Evolutionary conservation across 2,797 vertebrate genomes (phyloP).

Genomic region (Sciaenops ocellatus): DNA sequence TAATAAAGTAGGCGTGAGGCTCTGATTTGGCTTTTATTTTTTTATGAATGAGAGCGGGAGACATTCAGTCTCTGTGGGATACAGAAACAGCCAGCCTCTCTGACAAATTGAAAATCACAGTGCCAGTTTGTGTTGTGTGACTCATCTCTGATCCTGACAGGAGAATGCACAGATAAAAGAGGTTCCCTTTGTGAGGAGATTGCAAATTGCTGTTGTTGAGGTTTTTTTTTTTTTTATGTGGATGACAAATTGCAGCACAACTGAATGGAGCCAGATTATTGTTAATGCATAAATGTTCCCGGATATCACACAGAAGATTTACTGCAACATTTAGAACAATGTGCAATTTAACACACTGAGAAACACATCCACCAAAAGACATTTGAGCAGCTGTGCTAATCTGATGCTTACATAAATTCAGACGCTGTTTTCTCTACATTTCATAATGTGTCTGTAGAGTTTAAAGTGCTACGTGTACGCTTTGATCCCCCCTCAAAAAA

Average conservation of each 20-base stretch:
- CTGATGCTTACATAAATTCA: neutral
- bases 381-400: constrained; percentile 5
- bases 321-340: constrained; percentile 35
- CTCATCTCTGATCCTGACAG: constrained; percentile 73
- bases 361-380: constrained; percentile 13
- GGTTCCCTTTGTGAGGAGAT: constrained; percentile 52
- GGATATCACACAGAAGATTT: constrained; percentile 41
- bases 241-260: constrained; percentile 52
- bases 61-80: constrained; percentile 64
- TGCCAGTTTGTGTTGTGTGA: constrained; percentile 76
- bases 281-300: constrained; percentile 42
- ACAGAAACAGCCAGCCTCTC: constrained; percentile 71
- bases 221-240: constrained; percentile 39
- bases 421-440: constrained; percentile 8
- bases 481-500: constrained; percentile 44
- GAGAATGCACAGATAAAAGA: constrained; percentile 65
- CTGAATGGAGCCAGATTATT: constrained; percentile 50
- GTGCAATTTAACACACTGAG: constrained; percentile 2
- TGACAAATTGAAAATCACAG: constrained; percentile 76
- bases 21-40: constrained; percentile 63
- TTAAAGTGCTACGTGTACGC: constrained; percentile 3
- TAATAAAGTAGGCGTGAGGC: constrained; percentile 55
- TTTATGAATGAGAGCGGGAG: constrained; percentile 80
- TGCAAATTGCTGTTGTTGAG: constrained; percentile 56
- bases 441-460: constrained; percentile 3